Percentiles rank a stretch among this genome's conserved stretches.
Evolutionary conservation across 2,888 invertebrate species (phyloP).

Genomic region (Ochlodes sylvanus): DNA sequence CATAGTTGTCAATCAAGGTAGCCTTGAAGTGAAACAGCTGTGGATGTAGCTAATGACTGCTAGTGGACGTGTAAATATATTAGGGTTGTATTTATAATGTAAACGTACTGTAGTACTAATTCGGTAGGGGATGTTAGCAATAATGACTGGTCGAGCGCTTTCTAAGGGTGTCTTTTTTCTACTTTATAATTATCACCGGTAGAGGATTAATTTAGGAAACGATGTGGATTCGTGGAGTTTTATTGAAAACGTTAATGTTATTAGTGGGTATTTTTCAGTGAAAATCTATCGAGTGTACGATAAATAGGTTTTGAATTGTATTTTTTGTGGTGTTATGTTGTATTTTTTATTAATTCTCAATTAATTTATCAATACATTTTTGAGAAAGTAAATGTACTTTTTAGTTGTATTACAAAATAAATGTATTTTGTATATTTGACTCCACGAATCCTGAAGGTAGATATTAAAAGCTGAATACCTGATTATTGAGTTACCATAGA

Average conservation of each 20-base stretch:
- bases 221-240: slow-evolving; percentile 37
- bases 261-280: slow-evolving; percentile 3
- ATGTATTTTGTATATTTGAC: slow-evolving; percentile 25
- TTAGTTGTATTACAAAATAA: slow-evolving; percentile 3
- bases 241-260: background rate
- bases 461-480: slow-evolving; percentile 57
- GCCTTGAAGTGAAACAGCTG: slow-evolving; percentile 16
- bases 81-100: slow-evolving; percentile 74
- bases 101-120: slow-evolving; percentile 61
- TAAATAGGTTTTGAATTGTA: background rate
- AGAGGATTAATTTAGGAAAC: slow-evolving; percentile 46
- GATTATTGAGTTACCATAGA: slow-evolving; percentile 79
- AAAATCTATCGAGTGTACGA: background rate
- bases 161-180: slow-evolving; percentile 48
- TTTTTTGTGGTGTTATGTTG: slow-evolving; percentile 11
- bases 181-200: slow-evolving; percentile 46
- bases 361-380: background rate
- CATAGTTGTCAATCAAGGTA: slow-evolving; percentile 19
- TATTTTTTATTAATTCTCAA: slow-evolving; percentile 7
- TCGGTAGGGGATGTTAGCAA: slow-evolving; percentile 79
- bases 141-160: slow-evolving; percentile 79
- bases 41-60: slow-evolving; percentile 69
- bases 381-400: background rate
- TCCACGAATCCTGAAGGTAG: slow-evolving; percentile 35
- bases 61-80: slow-evolving; percentile 75